Base-by-base conservation (phyloP, 2,888 invertebrate genomes). In the Gastrophysa polygoni region DNA sequence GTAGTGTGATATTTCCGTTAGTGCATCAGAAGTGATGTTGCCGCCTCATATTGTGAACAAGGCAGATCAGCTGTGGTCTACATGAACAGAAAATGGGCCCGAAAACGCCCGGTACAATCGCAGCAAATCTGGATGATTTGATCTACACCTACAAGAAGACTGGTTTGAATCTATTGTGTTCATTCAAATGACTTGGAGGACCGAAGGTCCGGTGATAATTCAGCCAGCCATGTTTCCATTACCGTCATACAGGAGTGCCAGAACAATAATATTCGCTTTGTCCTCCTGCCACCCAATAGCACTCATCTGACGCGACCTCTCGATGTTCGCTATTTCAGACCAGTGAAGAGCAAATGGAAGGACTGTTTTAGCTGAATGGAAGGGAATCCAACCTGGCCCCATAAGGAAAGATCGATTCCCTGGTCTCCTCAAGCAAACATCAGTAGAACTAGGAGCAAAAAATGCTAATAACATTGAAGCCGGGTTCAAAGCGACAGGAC, bases 381-480 rank as follows among this genome's bases (percentile, higher is more conserved):
- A 29, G 29, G 8, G 34, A 29, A 29, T 5, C 11, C 20, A 14
- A 14, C n/a, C 28, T 8, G 50, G 50, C n/a, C 11, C 4, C n/a
- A 50, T 49, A 1, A 24, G 50, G 29, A 50, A 29, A 50, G 28
- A 50, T 24, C 14, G 28, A 4, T 49, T 50, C 7, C 24, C 5
- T 10, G 1, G 1, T 20, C 16, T 18, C n/a, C 14, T 50, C 11
- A 50, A 18, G 10, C 18, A 10, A 10, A 50, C 50, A 29, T 29
- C 16, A 20, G 4, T 16, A 16, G 24, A 49, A 21, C 8, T 21
- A 16, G 24, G 29, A 10, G 24, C 32, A 56, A 56, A 56, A 46
- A 56, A 56, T 56, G 44, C 44, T 56, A 28, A 56, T 46, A 56
- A 56, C 56, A 52, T 52, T 38, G 38, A 52, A 34, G 34, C 52